Percentiles rank a stretch among this genome's conserved stretches.
Conservation (phyloP, 2,888 invertebrate species). For the Pachydiplax longipennis region DNA sequence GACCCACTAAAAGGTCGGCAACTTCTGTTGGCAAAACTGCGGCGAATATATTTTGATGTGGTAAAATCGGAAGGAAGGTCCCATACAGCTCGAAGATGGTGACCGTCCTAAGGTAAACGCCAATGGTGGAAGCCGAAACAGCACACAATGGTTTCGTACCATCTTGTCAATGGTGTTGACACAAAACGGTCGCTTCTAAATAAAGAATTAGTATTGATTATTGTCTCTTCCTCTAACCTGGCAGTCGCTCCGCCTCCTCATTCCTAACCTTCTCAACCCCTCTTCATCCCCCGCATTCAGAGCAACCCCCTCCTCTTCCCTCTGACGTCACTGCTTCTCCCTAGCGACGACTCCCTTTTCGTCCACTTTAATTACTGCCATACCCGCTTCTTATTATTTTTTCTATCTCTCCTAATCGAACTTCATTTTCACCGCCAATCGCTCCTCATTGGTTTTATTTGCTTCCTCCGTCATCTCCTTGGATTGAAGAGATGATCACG, state of each 20-base stretch:
- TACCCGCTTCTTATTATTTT: not conserved
- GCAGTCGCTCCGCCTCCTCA: not conserved
- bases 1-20: no score
- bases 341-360: conserved; percentile 16
- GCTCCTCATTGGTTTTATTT: not conserved
- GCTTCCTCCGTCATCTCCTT: not conserved
- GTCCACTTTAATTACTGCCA: not conserved
- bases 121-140: not conserved
- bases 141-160: not conserved
- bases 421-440: not conserved
- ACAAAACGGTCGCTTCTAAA: not conserved
- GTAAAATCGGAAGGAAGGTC: no score
- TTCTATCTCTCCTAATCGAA: not conserved
- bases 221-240: not conserved
- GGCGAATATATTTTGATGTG: no score
- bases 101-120: no score
- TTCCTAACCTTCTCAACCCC: not conserved
- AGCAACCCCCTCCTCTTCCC: not conserved
- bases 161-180: not conserved
- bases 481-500: no score
- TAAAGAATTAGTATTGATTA: conserved; percentile 1
- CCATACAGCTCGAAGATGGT: no score
- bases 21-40: no score
- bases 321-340: conserved; percentile 36
- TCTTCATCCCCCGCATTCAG: not conserved